These are phyloP conservation scores for Perca fluviatilis DNA, from an alignment of 2,113 vertebrate species.

Conservation along the genomic window DNA sequence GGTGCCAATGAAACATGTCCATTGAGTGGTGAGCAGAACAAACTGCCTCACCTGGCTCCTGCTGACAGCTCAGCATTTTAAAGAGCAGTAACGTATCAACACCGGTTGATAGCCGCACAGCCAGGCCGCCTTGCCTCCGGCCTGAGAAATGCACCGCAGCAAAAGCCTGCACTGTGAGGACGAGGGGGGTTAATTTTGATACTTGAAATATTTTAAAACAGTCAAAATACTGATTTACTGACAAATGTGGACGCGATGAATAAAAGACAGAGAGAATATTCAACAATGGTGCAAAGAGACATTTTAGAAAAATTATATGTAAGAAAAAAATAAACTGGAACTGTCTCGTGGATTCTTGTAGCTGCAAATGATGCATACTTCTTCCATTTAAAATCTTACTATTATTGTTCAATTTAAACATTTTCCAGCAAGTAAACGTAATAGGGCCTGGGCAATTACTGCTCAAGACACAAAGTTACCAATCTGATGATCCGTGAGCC, in stretches of 20 bases:
- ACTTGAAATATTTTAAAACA: neutral
- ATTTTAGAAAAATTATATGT: neutral
- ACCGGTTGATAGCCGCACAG: slow-evolving; percentile 57
- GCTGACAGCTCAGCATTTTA: slow-evolving; percentile 74
- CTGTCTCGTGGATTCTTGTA: neutral
- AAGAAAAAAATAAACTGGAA: slow-evolving; percentile 11
- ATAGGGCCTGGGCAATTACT: neutral
- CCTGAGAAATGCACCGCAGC: slow-evolving; percentile 34
- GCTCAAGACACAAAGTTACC: neutral
- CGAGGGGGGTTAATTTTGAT: slow-evolving; percentile 8
- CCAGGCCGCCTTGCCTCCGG: slow-evolving; percentile 44
- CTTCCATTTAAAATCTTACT: neutral
- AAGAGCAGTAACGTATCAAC: slow-evolving; percentile 60
- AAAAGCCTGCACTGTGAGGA: slow-evolving; percentile 11
- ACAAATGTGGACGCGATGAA: neutral
- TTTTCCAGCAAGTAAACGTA: neutral
- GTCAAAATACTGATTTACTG: slow-evolving; percentile 4
- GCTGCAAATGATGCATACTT: neutral
- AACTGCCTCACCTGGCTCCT: slow-evolving; percentile 73
- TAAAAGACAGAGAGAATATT: neutral
- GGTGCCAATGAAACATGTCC: slow-evolving; percentile 79
- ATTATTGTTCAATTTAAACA: neutral
- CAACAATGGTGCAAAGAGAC: neutral
- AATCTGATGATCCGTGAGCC: slow-evolving; percentile 12
- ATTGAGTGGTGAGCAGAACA: slow-evolving; percentile 75